Base-by-base conservation (phyloP, 2,797 vertebrate species). In the Enteromius afrohamiltoni region DNA sequence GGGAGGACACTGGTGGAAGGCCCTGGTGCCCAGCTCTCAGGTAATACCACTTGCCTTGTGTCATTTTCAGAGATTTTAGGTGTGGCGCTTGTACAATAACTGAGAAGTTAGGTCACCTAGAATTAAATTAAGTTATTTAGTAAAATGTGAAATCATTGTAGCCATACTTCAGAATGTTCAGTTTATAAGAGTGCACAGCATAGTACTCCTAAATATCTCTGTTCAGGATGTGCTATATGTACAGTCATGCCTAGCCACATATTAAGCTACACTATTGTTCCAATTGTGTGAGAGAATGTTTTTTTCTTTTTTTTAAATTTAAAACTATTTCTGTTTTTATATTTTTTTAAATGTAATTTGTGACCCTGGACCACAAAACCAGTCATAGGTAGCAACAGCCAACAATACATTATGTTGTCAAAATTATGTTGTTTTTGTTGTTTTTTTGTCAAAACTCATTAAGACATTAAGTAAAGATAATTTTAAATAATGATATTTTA, bases 1-100 rank as follows among this genome's bases (percentile, higher is more conserved):
- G 88, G 96, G 96, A 0, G 96, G 96, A n/a, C 96, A 97, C 90
- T 97, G 96, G 96, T 97, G 96, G 96, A 97, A 96, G 90, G 94
- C 96, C 1, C 93, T 97, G 87, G 91, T 96, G 78, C 96, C 96
- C 88, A 97, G 96, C 77, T 94, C 96, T 42, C 96, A 97, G 96
- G 96, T 97, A 94, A 93, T 77, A 19, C 73, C 69, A n/a, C 19
- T 62, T n/a, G 2, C 34, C 53, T 78, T 78, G 47, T 74, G 31
- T 77, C 45, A 51, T 29, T 53, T 40, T 16, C 2, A 37, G 6
- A 55, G 21, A 40, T 45, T 60, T 42, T 77, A 65, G 29, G 58
- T 40, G 58, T 75, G 80, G 2, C 1, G 1, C 47, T 60, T 71
- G 10, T 17, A 71, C 49, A 37, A 23, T 62, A 11, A 42, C 67